Conservation (phyloP, 2,797 vertebrate genomes). For the Megaceryle alcyon region DNA sequence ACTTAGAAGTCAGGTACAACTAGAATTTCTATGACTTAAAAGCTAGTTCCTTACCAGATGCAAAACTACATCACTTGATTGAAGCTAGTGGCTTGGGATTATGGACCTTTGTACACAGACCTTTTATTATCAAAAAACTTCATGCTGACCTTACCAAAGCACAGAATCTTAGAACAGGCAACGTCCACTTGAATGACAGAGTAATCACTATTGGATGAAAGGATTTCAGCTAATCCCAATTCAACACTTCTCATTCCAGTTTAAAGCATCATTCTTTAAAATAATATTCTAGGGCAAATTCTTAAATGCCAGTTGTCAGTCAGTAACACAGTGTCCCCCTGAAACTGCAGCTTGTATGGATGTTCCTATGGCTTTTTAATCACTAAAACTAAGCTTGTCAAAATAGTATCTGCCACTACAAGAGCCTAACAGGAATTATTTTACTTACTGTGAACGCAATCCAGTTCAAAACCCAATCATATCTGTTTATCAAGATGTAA, state of each 20-base stretch:
- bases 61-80: neutral
- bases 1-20: neutral
- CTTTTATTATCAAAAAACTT: neutral
- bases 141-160: neutral
- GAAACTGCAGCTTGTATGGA: neutral
- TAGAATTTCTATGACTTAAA: neutral
- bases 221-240: conserved; percentile 12
- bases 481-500: neutral
- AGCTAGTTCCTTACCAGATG: neutral
- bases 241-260: neutral
- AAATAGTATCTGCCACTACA: neutral
- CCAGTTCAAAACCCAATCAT: neutral
- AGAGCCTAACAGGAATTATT: neutral
- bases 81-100: neutral
- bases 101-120: neutral
- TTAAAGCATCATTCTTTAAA: neutral
- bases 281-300: neutral
- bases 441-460: neutral
- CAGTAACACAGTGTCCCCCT: neutral
- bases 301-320: neutral
- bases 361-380: neutral
- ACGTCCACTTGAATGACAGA: neutral
- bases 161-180: neutral
- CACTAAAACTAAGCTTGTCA: neutral
- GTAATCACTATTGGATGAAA: neutral